Conservation (phyloP, 2,113 vertebrate species). For the Vombatus ursinus region DNA sequence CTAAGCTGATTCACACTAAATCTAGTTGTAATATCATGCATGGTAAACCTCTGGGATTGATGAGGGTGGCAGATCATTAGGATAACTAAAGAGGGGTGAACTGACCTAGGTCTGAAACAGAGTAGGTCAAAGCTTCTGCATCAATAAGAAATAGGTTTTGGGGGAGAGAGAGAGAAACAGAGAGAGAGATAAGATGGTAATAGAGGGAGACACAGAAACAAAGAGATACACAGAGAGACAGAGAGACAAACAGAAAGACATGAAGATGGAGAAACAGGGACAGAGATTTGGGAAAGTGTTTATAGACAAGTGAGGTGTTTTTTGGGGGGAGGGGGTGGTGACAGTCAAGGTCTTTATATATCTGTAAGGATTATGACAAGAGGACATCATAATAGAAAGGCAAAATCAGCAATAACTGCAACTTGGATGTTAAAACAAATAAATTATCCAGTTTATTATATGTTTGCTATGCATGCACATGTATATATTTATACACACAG, state of each 20-base stretch:
- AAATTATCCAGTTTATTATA: neutral
- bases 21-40: neutral
- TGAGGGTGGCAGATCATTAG: neutral
- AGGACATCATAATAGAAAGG: neutral
- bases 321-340: neutral
- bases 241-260: too few relatives aligned
- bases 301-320: neutral
- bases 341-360: neutral
- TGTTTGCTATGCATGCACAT: rapidly evolving
- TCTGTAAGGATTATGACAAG: neutral
- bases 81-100: neutral
- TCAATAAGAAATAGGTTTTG: neutral
- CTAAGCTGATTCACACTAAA: neutral
- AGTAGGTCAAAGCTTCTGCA: neutral
- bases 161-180: rapidly evolving
- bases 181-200: neutral
- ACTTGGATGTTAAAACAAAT: neutral
- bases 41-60: neutral
- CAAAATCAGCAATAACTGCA: neutral
- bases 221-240: neutral
- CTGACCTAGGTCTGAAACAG: neutral
- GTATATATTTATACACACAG: neutral
- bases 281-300: neutral
- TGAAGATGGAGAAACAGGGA: neutral
- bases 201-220: neutral